phyloP scores from a whole-genome alignment of 1,140 invertebrate genomes.

The Penaeus chinensis region DNA sequence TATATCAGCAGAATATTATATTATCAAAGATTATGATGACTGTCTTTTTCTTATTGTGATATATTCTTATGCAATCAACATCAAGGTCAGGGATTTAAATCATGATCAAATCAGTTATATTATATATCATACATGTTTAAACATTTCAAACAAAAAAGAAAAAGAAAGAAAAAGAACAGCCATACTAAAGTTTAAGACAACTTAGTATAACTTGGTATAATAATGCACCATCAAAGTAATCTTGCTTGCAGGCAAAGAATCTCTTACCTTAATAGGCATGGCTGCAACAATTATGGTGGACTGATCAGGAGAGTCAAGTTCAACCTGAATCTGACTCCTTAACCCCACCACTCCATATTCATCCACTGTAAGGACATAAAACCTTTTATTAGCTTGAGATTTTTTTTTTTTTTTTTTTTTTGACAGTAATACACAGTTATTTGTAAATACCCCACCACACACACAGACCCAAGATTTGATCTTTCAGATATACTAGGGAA shows the following conservation, averaged over 20 bases:
- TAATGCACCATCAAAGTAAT: not conserved
- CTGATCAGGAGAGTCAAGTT: conserved; percentile 32
- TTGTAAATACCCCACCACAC: not conserved
- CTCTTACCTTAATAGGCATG: conserved; percentile 33
- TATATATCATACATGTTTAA: too few relatives aligned
- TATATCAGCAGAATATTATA: not conserved
- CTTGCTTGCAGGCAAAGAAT: too few relatives aligned
- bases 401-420: not conserved
- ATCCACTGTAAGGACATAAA: conserved; percentile 5
- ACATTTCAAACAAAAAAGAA: too few relatives aligned
- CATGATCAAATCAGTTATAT: too few relatives aligned
- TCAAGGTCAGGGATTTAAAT: too few relatives aligned
- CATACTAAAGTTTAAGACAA: too few relatives aligned
- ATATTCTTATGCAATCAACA: too few relatives aligned
- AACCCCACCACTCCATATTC: conserved; percentile 34
- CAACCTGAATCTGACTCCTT: conserved; percentile 27
- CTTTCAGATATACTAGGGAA: too few relatives aligned
- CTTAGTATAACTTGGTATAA: not conserved
- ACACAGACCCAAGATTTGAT: too few relatives aligned
- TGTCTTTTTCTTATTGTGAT: too few relatives aligned
- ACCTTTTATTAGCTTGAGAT: not conserved
- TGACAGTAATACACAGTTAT: not conserved
- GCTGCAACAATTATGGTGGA: conserved; percentile 37
- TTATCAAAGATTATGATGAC: too few relatives aligned
- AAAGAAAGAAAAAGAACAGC: too few relatives aligned